phyloP scores from a whole-genome alignment of 2,797 vertebrate species.

The Leontopithecus rosalia region DNA sequence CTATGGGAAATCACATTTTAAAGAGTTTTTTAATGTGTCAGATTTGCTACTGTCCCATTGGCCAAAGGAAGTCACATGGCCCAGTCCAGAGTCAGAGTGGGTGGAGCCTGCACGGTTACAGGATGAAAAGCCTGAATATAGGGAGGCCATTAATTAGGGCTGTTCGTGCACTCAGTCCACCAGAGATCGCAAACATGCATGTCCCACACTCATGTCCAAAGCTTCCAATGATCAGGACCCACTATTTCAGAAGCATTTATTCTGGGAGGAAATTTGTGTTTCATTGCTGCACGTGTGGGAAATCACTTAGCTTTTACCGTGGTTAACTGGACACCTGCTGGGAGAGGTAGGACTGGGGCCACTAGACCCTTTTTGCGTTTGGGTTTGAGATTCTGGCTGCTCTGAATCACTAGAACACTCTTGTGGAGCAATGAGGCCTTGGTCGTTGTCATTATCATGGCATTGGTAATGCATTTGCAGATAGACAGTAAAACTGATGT shows the following conservation, averaged over 20 bases:
- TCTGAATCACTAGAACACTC: background rate
- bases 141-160: background rate
- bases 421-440: background rate
- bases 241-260: background rate
- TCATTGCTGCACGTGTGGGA: background rate
- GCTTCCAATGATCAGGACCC: background rate
- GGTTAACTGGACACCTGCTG: background rate
- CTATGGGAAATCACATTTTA: too few species aligned
- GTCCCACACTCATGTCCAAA: background rate
- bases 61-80: background rate
- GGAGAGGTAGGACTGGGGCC: background rate
- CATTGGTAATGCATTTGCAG: background rate
- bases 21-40: background rate
- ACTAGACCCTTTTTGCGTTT: background rate
- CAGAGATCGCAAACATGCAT: rapidly evolving
- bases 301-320: background rate
- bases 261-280: background rate
- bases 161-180: background rate
- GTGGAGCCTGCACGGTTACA: background rate
- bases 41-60: background rate
- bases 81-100: background rate
- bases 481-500: background rate
- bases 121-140: background rate
- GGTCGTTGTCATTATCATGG: background rate
- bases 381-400: background rate